Evolutionary conservation across 1,140 invertebrate genomes (phyloP), one percentile per base, ranked within the genome.

Genomic region (Harpegnathos saltator): DNA sequence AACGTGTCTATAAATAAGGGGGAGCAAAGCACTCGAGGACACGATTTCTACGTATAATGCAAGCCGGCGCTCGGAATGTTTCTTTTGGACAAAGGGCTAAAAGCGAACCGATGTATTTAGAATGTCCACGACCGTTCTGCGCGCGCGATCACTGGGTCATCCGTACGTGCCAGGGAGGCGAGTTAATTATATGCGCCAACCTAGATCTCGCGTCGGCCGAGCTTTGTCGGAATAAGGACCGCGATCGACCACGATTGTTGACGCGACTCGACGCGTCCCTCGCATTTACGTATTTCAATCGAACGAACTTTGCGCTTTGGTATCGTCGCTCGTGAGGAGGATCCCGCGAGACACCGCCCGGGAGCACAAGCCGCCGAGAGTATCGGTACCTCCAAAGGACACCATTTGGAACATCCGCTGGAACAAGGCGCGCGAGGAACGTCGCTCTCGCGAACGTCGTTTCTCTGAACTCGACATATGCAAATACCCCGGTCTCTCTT

Each of bases 151-250:
- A 82, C 56, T 63, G 44, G 69, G 68, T 82, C 80, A 74, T 82
- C 58, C 29, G 22, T 50, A 82, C 26, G 72, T 63, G 80, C 69
- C 80, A 82, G 56, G 26, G 26, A 3, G 15, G 17, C 50, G 14
- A 48, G 61, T 83, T 66, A 65, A 83, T 74, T 77, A 77, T 65
- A 83, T 80, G 61, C 19, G 19, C 12, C 75, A 58, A 83, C 72
- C 81, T 66, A 77, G 61, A 65, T 77, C 56, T 80, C 81, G 15
- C 4, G 3, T 38, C 50, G 62, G 44, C 58, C 17, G 17, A 78
- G 4, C 33, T 71, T 48, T 80, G 58, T 80, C 65, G 26, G 24
- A 69, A 71, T 71, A 44, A 44, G n/a, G 1, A 56, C 17, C 52
- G 26, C n/a, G 48, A 38, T 38, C 26, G 26, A 22, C 38, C 38